Base-by-base conservation (phyloP, 2,797 vertebrate species). In the Pelodytes ibericus region DNA sequence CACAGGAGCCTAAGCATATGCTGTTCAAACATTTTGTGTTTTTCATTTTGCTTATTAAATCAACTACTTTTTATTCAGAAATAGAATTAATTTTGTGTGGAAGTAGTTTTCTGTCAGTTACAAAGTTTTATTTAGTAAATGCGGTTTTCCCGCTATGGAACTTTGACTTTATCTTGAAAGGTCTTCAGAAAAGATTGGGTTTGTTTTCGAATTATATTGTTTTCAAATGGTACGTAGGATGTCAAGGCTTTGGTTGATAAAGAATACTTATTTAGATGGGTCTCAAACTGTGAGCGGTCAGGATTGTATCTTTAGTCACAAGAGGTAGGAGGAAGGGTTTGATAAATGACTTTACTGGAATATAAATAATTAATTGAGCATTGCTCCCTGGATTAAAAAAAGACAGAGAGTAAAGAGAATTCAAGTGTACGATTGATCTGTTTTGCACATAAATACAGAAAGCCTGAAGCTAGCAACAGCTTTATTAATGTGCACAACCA, bases 391-490 rank as follows among this genome's bases (percentile, higher is more conserved):
- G 47, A 72, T 64, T 72, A 26, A 15, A n/a, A 27, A 62, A 72
- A 53, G 24, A 72, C 22, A 15, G 47, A 51, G 30, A 56, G 47
- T 22, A 72, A 72, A 64, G 47, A 56, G 60, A 72, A 72, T 64
- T 64, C 71, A 62, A 72, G 49, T 27, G 29, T 26, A 27, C 44
- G 3, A 72, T 63, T 63, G 59, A 72, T 63, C 16, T 63, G 59
- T 56, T 64, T 56, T 64, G 44, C 16, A 33, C 13, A 53, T 70
- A 58, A 58, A 70, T 58, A 64, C 61, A 27, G 49, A 79, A 71
- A 72, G n/a, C 29, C 74, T 41, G 13, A 61, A 61, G 15, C 20
- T 18, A 24, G 26, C 62, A 44, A 51, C 2, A 10, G 41, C 20
- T 62, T 63, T 36, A 63, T 36, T 51, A 63, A 63, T 26, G 29